These are phyloP conservation scores for Pelecanus crispus DNA, from an alignment of 2,113 vertebrate genomes.

Conservation along the genomic window DNA sequence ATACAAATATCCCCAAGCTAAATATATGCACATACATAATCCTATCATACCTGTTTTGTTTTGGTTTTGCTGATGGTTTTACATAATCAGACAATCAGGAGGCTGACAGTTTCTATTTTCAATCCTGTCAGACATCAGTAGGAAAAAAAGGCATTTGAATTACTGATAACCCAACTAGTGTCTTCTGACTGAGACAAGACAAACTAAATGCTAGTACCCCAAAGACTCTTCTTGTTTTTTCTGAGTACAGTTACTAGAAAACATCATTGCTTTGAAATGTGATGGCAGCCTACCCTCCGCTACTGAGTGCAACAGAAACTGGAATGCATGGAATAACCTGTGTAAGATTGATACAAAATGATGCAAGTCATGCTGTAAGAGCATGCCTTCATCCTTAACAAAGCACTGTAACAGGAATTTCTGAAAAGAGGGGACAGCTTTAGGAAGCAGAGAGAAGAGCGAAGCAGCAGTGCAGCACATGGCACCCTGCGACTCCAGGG, in stretches of 20 bases:
- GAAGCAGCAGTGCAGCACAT: background rate
- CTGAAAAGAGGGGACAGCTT: background rate
- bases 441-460: background rate
- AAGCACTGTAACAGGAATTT: background rate
- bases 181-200: background rate
- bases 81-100: slow-evolving; percentile 34
- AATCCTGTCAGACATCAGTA: background rate
- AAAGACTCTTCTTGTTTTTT: background rate
- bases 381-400: background rate
- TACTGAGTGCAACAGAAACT: background rate
- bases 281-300: background rate
- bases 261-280: background rate
- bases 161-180: background rate
- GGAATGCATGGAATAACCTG: background rate
- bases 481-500: rapidly evolving
- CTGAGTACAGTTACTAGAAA: background rate
- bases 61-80: slow-evolving; percentile 4
- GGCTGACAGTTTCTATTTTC: slow-evolving; percentile 30
- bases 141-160: background rate
- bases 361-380: background rate
- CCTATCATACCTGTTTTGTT: background rate
- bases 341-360: background rate
- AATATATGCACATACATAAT: slow-evolving; percentile 45
- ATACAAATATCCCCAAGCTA: slow-evolving; percentile 11
- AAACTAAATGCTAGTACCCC: background rate